A percentile compares a stretch with the other conserved stretches of the same genome.
phyloP scores from a whole-genome alignment of 2,888 invertebrate genomes.

The Scaptomyza flava region DNA sequence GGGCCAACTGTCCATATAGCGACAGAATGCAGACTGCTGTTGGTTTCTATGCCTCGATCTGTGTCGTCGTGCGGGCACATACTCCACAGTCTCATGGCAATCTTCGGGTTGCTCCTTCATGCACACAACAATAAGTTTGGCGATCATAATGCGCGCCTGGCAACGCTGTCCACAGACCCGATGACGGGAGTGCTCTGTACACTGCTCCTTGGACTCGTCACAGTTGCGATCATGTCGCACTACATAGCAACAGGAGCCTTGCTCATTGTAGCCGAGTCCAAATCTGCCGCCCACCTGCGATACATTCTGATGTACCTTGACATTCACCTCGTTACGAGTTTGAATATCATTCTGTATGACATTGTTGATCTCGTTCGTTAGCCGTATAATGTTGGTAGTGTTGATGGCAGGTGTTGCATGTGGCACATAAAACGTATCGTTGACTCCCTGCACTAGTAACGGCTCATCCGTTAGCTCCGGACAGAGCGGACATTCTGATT shows the following conservation, averaged over 20 bases:
- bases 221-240: slow-evolving; percentile 67
- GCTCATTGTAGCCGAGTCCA: slow-evolving; percentile 80
- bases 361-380: slow-evolving; percentile 81
- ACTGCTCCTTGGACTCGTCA: slow-evolving; percentile 53
- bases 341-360: slow-evolving; percentile 77
- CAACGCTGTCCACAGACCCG: slow-evolving; percentile 81
- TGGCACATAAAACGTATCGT: slow-evolving; percentile 69
- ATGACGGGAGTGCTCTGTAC: slow-evolving; percentile 67
- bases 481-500: slow-evolving; percentile 71
- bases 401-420: slow-evolving; percentile 54
- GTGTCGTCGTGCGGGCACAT: slow-evolving; percentile 59
- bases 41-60: slow-evolving; percentile 7
- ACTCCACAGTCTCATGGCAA: slow-evolving; percentile 70
- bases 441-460: slow-evolving; percentile 77
- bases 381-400: slow-evolving; percentile 77
- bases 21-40: slow-evolving; percentile 27
- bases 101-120: slow-evolving; percentile 43
- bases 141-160: slow-evolving; percentile 77
- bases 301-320: slow-evolving; percentile 78
- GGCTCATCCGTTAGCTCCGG: slow-evolving; percentile 74
- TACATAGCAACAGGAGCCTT: slow-evolving; percentile 81
- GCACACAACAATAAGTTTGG: slow-evolving; percentile 67
- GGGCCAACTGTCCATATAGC: slow-evolving; percentile 62
- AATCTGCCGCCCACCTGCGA: slow-evolving; percentile 81
- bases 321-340: slow-evolving; percentile 72